phyloP scores from a whole-genome alignment of 2,113 vertebrate genomes.

The Rhinoptilus africanus region DNA sequence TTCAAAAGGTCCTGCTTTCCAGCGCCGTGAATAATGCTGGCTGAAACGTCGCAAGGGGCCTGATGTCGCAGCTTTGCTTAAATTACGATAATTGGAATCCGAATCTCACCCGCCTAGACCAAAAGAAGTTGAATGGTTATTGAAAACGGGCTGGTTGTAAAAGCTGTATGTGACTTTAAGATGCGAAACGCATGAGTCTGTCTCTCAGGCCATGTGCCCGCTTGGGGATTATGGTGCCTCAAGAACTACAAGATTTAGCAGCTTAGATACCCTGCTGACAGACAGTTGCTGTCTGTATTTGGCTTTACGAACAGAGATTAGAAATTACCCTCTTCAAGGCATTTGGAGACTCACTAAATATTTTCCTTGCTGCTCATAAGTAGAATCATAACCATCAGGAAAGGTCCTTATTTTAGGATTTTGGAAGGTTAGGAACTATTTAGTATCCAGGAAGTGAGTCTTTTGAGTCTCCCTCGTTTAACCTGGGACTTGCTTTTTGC shows the following conservation, averaged over 20 bases:
- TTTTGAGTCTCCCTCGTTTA: not conserved
- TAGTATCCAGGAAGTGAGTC: not conserved
- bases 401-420: not conserved
- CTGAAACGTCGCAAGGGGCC: not conserved
- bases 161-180: not conserved
- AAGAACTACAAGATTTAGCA: slow-evolving; percentile 39
- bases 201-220: not conserved
- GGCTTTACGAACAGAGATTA: not conserved
- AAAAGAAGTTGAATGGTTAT: not conserved
- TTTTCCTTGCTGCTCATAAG: not conserved
- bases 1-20: not conserved
- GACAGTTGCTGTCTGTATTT: slow-evolving; percentile 3
- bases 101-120: not conserved
- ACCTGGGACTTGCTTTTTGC: not conserved
- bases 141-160: not conserved
- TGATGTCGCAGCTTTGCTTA: not conserved
- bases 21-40: not conserved
- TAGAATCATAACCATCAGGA: not conserved
- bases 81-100: not conserved
- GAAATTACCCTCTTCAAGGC: not conserved
- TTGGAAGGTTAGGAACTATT: not conserved
- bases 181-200: not conserved
- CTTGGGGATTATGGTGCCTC: slow-evolving; percentile 31
- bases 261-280: slow-evolving; percentile 11
- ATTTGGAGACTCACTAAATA: not conserved